These are phyloP conservation scores for Spialia ferax DNA, from an alignment of 2,888 invertebrate genomes.

Conservation along the genomic window DNA sequence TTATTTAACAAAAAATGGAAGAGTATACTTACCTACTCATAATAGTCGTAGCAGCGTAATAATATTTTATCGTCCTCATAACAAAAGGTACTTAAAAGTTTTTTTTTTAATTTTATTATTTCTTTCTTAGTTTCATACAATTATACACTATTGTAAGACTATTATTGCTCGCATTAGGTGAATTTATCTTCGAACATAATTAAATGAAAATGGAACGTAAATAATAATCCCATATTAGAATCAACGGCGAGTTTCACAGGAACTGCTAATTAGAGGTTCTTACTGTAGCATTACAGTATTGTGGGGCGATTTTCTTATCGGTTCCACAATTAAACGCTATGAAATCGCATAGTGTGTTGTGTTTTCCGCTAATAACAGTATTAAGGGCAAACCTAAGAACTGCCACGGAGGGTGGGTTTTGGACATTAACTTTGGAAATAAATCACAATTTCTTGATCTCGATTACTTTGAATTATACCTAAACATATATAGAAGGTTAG, in stretches of 20 bases:
- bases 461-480: not conserved
- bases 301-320: slow-evolving; percentile 77
- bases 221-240: slow-evolving; percentile 23
- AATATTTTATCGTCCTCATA: no score
- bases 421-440: slow-evolving; percentile 72
- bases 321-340: slow-evolving; percentile 78
- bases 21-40: no score
- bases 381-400: slow-evolving; percentile 69
- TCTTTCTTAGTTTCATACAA: not conserved
- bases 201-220: not conserved
- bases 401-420: slow-evolving; percentile 61
- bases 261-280: slow-evolving; percentile 79
- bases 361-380: slow-evolving; percentile 80
- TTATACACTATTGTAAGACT: no score
- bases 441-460: slow-evolving; percentile 64
- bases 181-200: not conserved
- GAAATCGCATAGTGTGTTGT: slow-evolving; percentile 77
- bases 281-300: slow-evolving; percentile 73
- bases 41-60: no score
- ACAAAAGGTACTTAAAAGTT: no score
- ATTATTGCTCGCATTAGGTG: no score
- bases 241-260: slow-evolving; percentile 64
- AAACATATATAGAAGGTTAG: no score
- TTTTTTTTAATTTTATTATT: no score
- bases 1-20: no score